A percentile compares a stretch with the other conserved stretches of the same genome.
Evolutionary conservation across 2,888 invertebrate species (phyloP).

Genomic region (Mystacides longicornis): DNA sequence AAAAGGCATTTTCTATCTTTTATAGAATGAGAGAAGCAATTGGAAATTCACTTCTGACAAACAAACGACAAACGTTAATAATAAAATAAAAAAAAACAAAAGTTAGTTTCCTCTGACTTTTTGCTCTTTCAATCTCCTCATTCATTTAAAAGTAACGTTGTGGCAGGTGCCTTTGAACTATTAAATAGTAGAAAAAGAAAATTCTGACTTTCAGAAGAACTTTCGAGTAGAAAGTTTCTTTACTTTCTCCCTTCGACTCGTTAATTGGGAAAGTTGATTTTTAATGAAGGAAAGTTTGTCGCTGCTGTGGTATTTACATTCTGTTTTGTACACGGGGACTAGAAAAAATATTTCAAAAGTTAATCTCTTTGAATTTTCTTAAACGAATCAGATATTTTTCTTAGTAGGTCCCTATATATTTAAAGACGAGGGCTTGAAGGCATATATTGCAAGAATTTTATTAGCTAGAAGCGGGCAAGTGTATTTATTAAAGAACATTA

Average conservation of each 20-base stretch:
- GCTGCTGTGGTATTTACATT: not conserved
- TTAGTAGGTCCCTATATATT: too few relatives aligned
- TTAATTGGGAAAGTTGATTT: slow-evolving; percentile 16
- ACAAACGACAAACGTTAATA: not conserved
- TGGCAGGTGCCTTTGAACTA: slow-evolving; percentile 17
- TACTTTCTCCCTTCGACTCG: not conserved
- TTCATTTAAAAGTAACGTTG: not conserved
- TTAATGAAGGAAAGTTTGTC: slow-evolving; percentile 13
- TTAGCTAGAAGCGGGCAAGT: too few relatives aligned
- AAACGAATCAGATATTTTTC: too few relatives aligned
- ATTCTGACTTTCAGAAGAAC: slow-evolving; percentile 10
- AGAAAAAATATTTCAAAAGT: not conserved
- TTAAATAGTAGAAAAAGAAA: slow-evolving; percentile 13
- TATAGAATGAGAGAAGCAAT: too few relatives aligned
- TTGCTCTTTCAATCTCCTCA: not conserved
- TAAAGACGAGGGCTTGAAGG: too few relatives aligned
- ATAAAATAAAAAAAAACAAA: not conserved
- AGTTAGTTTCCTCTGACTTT: not conserved
- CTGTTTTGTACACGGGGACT: not conserved
- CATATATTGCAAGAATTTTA: too few relatives aligned
- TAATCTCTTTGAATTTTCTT: too few relatives aligned
- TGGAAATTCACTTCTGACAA: not conserved
- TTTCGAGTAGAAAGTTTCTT: slow-evolving; percentile 10
- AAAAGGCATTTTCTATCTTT: too few relatives aligned
- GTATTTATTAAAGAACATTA: too few relatives aligned